Conservation (phyloP, 2,113 vertebrate species). For the Ranitomeya imitator region DNA sequence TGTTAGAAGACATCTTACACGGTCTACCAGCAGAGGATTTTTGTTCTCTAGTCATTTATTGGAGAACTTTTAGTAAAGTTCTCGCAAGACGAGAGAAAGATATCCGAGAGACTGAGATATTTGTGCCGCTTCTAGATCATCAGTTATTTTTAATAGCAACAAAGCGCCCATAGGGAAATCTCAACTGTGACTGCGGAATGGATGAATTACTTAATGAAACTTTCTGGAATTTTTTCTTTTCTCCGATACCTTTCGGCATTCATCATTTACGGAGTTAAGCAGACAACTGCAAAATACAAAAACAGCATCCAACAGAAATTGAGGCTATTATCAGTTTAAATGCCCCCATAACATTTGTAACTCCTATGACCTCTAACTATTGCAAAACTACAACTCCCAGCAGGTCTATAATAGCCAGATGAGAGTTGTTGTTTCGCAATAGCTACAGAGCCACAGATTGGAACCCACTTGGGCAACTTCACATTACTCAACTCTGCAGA, state of each 20-base stretch:
- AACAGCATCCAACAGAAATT: not conserved
- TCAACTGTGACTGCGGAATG: slow-evolving; percentile 11
- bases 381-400: not conserved
- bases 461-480: not conserved
- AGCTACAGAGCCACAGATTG: not conserved
- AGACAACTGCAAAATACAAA: slow-evolving; percentile 7
- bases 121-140: slow-evolving; percentile 29
- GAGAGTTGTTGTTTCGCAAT: not conserved
- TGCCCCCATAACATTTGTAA: not conserved
- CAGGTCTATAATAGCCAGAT: not conserved
- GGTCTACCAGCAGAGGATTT: not conserved
- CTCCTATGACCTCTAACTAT: too few species aligned
- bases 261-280: slow-evolving; percentile 10
- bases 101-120: not conserved
- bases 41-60: slow-evolving; percentile 16
- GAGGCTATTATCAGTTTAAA: not conserved
- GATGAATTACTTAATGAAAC: slow-evolving; percentile 39
- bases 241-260: slow-evolving; percentile 8
- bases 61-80: not conserved
- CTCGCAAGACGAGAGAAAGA: not conserved
- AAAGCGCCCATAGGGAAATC: slow-evolving; percentile 24
- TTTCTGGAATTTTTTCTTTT: slow-evolving; percentile 5
- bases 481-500: too few species aligned
- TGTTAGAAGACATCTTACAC: not conserved
- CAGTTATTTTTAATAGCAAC: slow-evolving; percentile 49